Evolutionary conservation across 2,113 vertebrate genomes (phyloP).

Genomic region (Dipodomys stephensi): DNA sequence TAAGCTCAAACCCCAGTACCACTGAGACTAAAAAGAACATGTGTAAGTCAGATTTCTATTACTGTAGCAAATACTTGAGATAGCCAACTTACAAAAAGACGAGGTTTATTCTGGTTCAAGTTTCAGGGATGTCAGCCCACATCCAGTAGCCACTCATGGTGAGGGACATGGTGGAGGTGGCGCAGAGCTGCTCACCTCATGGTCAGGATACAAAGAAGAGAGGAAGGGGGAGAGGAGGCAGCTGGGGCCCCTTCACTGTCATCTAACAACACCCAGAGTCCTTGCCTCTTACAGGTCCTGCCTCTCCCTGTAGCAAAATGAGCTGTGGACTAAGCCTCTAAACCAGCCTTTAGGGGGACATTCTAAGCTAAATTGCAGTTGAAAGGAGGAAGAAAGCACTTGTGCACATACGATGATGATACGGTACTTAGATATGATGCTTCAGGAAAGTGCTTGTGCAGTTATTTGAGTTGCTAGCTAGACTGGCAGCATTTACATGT

Average conservation of each 20-base stretch:
- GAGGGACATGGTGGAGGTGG: no score
- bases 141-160: not conserved
- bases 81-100: not conserved
- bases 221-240: not conserved
- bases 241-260: no score
- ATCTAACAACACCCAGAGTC: no score
- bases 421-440: not conserved
- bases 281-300: not conserved
- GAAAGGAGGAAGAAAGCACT: not conserved
- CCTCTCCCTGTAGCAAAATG: not conserved
- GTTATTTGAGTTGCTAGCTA: conserved; percentile 19
- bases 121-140: not conserved
- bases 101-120: not conserved
- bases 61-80: not conserved
- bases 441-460: not conserved
- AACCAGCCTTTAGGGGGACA: not conserved
- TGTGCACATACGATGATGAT: not conserved
- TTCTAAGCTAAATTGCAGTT: not conserved
- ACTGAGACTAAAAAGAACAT: no score
- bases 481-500: not conserved
- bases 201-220: not conserved
- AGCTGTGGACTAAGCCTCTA: not conserved
- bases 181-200: not conserved
- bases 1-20: no score
- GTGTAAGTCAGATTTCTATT: not conserved